Conservation (phyloP, 2,888 invertebrate species). For the Ptilodon capucinus region DNA sequence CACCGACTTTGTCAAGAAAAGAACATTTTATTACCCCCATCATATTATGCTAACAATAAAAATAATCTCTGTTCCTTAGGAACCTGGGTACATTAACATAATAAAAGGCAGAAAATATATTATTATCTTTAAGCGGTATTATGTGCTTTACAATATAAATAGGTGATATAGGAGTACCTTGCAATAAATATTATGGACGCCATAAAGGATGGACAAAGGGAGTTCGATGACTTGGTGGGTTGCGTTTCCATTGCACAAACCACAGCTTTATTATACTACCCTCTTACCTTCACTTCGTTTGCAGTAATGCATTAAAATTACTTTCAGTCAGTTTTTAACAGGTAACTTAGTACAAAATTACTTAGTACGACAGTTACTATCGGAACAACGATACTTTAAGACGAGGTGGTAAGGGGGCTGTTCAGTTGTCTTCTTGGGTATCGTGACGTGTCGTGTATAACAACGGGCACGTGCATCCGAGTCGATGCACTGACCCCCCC, state of each 20-base stretch:
- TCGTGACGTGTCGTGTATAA: slow-evolving; percentile 22
- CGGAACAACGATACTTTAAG: too few relatives aligned
- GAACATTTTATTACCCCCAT: too few relatives aligned
- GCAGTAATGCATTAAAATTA: too few relatives aligned
- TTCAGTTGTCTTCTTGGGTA: not conserved
- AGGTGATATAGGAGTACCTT: slow-evolving; percentile 39
- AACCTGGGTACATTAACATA: not conserved
- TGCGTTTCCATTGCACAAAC: slow-evolving; percentile 45
- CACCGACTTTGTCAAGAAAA: too few relatives aligned
- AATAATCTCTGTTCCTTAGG: too few relatives aligned
- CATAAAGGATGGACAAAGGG: slow-evolving; percentile 74
- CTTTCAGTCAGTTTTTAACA: too few relatives aligned
- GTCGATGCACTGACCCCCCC: slow-evolving; percentile 66
- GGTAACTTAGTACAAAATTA: too few relatives aligned
- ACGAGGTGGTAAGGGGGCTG: too few relatives aligned
- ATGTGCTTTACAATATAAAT: slow-evolving; percentile 11
- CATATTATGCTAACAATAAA: too few relatives aligned
- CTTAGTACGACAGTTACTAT: too few relatives aligned
- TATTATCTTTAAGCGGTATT: not conserved
- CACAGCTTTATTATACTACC: too few relatives aligned
- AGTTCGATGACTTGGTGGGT: slow-evolving; percentile 68
- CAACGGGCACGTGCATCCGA: slow-evolving; percentile 41
- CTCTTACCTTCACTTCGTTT: too few relatives aligned
- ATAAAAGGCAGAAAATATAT: not conserved
- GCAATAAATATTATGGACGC: slow-evolving; percentile 57